These are phyloP conservation scores for Pheosia tremula DNA, from an alignment of 2,888 invertebrate genomes.

Conservation along the genomic window DNA sequence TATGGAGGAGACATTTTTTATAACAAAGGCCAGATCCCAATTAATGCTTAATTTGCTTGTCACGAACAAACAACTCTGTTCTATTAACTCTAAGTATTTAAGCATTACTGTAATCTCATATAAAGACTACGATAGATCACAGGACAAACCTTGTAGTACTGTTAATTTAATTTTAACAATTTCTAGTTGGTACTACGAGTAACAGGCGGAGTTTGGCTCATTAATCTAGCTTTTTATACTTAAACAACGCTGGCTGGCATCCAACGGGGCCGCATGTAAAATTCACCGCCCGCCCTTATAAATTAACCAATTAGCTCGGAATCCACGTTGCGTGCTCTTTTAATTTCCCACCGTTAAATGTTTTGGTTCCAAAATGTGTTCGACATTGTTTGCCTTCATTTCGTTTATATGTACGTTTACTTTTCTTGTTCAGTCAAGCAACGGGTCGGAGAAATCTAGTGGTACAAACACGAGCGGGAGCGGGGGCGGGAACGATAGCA, in stretches of 20 bases:
- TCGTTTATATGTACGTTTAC: neutral
- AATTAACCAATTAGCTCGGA: slow-evolving; percentile 79
- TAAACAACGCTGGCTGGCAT: slow-evolving; percentile 63
- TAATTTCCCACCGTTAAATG: slow-evolving; percentile 68
- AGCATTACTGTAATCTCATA: slow-evolving; percentile 5
- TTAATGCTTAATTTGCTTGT: neutral
- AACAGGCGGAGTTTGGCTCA: slow-evolving; percentile 39
- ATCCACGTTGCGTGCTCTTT: slow-evolving; percentile 70
- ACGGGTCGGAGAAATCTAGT: slow-evolving; percentile 66
- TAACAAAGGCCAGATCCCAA: neutral
- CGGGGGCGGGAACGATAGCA: slow-evolving; percentile 63
- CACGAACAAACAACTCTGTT: slow-evolving; percentile 10
- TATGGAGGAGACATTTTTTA: no score
- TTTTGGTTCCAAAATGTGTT: slow-evolving; percentile 22
- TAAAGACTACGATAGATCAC: neutral
- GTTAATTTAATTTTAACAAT: slow-evolving; percentile 2
- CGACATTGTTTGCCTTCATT: neutral
- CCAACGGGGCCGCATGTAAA: slow-evolving; percentile 70
- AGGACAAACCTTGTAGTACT: neutral
- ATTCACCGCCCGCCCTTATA: slow-evolving; percentile 69
- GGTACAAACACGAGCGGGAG: slow-evolving; percentile 51
- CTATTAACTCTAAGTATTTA: neutral
- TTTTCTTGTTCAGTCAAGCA: slow-evolving; percentile 62
- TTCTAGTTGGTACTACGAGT: neutral
- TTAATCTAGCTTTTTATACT: slow-evolving; percentile 66